Percentiles rank a stretch among this genome's conserved stretches.
Conservation (phyloP, 2,797 vertebrate species). For the Myotis vivesi region DNA sequence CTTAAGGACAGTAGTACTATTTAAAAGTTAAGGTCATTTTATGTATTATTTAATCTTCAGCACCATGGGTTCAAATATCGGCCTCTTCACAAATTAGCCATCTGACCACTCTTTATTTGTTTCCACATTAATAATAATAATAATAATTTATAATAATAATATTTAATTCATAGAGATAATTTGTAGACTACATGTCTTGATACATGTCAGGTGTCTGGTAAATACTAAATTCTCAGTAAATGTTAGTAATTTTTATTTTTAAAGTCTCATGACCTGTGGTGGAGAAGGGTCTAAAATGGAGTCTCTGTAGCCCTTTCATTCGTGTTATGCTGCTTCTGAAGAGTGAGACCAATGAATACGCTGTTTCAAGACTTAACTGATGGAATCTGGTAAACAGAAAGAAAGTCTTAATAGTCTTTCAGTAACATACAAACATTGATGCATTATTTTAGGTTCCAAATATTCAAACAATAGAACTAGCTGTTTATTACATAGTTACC, state of each 20-base stretch:
- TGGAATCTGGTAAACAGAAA: not conserved
- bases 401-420: not conserved
- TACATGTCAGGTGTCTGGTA: not conserved
- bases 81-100: not conserved
- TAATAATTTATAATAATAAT: not conserved
- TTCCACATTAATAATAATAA: not conserved
- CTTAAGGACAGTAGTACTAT: not conserved
- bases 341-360: not conserved
- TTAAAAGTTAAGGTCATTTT: conserved; percentile 8
- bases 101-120: not conserved
- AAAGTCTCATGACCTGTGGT: not conserved
- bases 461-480: conserved; percentile 8
- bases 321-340: not conserved
- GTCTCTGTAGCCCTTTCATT: not conserved
- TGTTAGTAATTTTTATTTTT: not conserved
- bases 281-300: not conserved
- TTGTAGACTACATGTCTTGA: not conserved
- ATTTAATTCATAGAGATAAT: not conserved
- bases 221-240: not conserved
- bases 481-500: not conserved
- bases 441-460: not conserved
- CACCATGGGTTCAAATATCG: not conserved
- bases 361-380: not conserved
- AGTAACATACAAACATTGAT: not conserved
- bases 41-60: not conserved